A percentile compares a stretch with the other conserved stretches of the same genome.
Evolutionary conservation across 1,140 invertebrate genomes (phyloP).

Genomic region (Bombus haemorrhoidalis): DNA sequence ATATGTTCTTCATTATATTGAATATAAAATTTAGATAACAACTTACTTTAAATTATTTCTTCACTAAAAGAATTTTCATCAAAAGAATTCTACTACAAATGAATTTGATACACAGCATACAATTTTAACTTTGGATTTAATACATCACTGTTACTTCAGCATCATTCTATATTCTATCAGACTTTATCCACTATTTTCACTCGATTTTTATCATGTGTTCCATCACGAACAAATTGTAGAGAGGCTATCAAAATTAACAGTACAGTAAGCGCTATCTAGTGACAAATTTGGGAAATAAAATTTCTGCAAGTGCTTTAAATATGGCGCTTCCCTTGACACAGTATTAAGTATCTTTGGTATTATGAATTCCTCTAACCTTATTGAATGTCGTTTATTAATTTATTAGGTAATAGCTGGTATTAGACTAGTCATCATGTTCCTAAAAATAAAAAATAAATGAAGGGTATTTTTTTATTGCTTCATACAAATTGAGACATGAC

Average conservation of each 20-base stretch:
- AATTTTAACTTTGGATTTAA: background rate
- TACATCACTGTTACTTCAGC: background rate
- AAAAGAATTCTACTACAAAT: background rate
- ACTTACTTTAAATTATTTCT: background rate
- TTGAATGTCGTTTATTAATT: background rate
- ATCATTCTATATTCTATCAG: background rate
- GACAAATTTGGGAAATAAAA: background rate
- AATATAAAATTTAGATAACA: background rate
- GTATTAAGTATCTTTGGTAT: slow-evolving; percentile 1
- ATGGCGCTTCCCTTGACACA: slow-evolving; percentile 47
- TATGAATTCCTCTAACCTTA: slow-evolving; percentile 47
- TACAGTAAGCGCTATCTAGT: slow-evolving; percentile 33
- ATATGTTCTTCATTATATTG: background rate
- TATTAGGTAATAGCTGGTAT: background rate
- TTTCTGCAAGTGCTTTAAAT: slow-evolving; percentile 1
- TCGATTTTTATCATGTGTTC: background rate
- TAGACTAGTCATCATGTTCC: background rate
- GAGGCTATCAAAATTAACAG: background rate
- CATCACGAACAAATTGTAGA: background rate
- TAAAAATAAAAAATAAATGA: background rate
- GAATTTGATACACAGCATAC: background rate
- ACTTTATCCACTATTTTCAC: no score
- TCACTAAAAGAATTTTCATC: background rate
- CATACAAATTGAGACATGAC: background rate
- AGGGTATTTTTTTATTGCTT: background rate